Evolutionary conservation across 1,140 invertebrate genomes (phyloP).

Genomic region (Drosophila melanica): DNA sequence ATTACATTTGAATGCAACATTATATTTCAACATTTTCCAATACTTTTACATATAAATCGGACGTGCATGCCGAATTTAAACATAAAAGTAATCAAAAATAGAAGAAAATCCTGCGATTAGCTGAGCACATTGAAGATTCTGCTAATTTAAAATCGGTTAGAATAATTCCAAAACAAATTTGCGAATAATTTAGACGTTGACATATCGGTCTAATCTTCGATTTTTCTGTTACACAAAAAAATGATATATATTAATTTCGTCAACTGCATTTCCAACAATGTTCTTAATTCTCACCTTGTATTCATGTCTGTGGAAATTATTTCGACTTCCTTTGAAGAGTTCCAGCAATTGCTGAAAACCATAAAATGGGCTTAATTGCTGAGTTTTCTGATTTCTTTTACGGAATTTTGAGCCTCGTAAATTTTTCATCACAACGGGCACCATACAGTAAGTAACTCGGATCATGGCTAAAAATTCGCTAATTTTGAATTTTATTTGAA

Average conservation of each 20-base stretch:
- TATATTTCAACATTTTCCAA: conserved; percentile 22
- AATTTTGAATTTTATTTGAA: not conserved
- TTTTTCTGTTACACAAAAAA: too few species aligned
- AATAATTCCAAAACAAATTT: too few species aligned
- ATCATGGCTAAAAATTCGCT: not conserved
- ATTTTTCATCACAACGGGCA: not conserved
- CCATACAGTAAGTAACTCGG: not conserved
- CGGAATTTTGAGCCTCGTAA: not conserved
- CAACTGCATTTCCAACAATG: too few species aligned
- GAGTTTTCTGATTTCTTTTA: not conserved
- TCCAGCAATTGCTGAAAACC: not conserved
- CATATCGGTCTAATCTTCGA: too few species aligned
- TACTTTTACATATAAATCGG: conserved; percentile 20
- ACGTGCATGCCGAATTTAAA: not conserved
- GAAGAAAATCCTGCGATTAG: too few species aligned
- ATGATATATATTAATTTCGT: too few species aligned
- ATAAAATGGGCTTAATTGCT: not conserved
- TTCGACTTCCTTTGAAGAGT: not conserved
- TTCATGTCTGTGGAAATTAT: not conserved
- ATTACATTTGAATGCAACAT: not conserved
- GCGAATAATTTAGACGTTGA: too few species aligned
- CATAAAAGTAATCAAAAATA: conserved; percentile 35
- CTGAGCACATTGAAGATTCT: too few species aligned
- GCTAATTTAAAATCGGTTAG: too few species aligned
- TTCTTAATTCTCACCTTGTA: not conserved